A percentile compares a stretch with the other conserved stretches of the same genome.
Evolutionary conservation across 2,888 invertebrate species (phyloP).

Genomic region (Lepidocyrtoides sp.): DNA sequence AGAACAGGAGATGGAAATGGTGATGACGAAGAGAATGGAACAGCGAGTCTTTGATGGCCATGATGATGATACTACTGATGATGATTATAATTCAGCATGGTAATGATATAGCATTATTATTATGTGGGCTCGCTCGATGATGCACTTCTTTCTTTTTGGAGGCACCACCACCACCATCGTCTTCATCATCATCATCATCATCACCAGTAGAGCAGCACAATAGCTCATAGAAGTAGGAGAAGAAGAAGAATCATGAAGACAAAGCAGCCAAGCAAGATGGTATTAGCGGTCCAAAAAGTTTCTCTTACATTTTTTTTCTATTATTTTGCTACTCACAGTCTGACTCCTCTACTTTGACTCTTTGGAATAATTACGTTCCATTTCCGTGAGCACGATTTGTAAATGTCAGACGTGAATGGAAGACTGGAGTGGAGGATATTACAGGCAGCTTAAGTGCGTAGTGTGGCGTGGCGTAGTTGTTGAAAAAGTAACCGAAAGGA

Average conservation of each 20-base stretch:
- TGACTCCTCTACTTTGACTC: conserved; percentile 19
- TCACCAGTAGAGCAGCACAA: neutral
- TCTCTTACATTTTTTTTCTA: conserved; percentile 36
- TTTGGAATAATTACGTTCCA: conserved; percentile 78
- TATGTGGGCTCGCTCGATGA: conserved; percentile 50
- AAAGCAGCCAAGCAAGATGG: conserved; percentile 15
- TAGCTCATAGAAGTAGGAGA: neutral
- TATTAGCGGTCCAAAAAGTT: conserved; percentile 42
- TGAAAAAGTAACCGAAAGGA: conserved; percentile 15
- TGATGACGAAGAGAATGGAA: conserved; percentile 45
- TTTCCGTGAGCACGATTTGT: conserved; percentile 76
- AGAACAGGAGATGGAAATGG: conserved; percentile 32
- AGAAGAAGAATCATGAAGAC: no score
- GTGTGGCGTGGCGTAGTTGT: conserved; percentile 23
- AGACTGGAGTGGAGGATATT: conserved; percentile 15
- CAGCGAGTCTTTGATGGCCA: conserved; percentile 43
- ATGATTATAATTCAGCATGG: conserved; percentile 54
- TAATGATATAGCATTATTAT: conserved; percentile 58
- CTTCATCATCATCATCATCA: neutral
- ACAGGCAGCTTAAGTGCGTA: conserved; percentile 54
- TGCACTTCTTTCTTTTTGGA: conserved; percentile 31
- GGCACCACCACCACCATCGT: conserved; percentile 4
- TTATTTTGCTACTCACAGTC: conserved; percentile 33
- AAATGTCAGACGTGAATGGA: conserved; percentile 54
- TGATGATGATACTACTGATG: conserved; percentile 1